Evolutionary conservation across 2,888 invertebrate genomes (phyloP), one percentile per base, ranked within the genome.

Genomic region (Cybosia mesomella): DNA sequence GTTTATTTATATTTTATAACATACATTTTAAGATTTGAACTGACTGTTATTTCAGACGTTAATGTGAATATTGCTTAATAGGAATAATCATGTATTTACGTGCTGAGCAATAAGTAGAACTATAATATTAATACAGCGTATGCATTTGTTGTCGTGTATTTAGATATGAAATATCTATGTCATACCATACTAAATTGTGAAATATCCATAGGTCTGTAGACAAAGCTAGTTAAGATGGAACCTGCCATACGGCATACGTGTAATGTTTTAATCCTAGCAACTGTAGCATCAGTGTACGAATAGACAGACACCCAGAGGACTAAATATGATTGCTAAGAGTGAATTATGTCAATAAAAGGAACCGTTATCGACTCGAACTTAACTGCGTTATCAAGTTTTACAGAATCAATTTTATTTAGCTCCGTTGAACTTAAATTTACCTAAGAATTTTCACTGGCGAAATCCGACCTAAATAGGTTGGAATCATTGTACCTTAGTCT

Each of bases 1-100:
- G 2, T 3, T 39, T 39, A 15, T 39, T 39, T 15, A 39, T 13
- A 3, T 39, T 39, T 43, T 43, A 28, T 13, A 39, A 15, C 4
- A 15, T 39, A 15, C 39, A 39, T 39, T 39, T 39, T 4, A 43
- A 18, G 9, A n/a, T n/a, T 49, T n/a, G 49, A 49, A n/a, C 8
- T n/a, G 49, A n/a, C 9, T n/a, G 18, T 49, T n/a, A 18, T 49
- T n/a, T 49, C 49, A 9, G 49, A 49, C n/a, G 49, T 49, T 71
- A 71, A 76, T 71, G 58, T 67, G 68, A 64, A 68, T 66, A 79
- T 79, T 77, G 70, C 76, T 59, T 66, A 72, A 49, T 62, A 67
- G 55, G 60, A 24, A 24, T 59, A 64, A n/a, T 62, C 62, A 60
- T 39, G 24, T 43, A 54, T 49, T 49, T 18, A n/a, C 13, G 9